phyloP scores from a whole-genome alignment of 2,888 invertebrate genomes.

The Epinotia demarniana region DNA sequence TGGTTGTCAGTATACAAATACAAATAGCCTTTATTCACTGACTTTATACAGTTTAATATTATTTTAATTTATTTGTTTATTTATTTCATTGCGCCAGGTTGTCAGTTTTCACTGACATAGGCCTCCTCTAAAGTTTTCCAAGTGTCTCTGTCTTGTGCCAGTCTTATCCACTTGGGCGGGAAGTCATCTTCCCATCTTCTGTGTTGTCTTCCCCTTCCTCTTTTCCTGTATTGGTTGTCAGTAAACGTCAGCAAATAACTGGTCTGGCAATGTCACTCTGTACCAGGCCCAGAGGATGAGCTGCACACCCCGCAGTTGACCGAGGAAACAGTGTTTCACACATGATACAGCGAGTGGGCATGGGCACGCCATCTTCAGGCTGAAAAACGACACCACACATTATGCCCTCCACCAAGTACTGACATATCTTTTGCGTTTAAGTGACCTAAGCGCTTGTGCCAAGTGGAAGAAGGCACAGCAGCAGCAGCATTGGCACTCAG shows the following conservation, averaged over 20 bases:
- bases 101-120: too few relatives aligned
- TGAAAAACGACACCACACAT: constrained; percentile 31
- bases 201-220: too few relatives aligned
- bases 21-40: too few relatives aligned
- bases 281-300: neutral
- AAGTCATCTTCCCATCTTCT: too few relatives aligned
- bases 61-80: too few relatives aligned
- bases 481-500: constrained; percentile 29
- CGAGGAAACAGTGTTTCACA: constrained; percentile 5
- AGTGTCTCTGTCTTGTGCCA: too few relatives aligned
- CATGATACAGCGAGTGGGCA: neutral
- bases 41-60: too few relatives aligned
- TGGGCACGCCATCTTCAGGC: neutral
- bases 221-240: too few relatives aligned
- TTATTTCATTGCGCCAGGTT: too few relatives aligned
- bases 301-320: neutral
- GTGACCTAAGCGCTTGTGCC: constrained; percentile 6
- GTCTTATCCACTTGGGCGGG: too few relatives aligned
- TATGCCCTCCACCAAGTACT: constrained; percentile 7
- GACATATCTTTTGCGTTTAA: constrained; percentile 8
- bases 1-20: neutral
- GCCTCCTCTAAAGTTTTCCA: too few relatives aligned
- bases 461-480: neutral
- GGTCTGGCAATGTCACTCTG: constrained; percentile 8
- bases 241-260: neutral